Conservation (phyloP, 2,888 invertebrate species). For the Trichopria drosophilae region DNA sequence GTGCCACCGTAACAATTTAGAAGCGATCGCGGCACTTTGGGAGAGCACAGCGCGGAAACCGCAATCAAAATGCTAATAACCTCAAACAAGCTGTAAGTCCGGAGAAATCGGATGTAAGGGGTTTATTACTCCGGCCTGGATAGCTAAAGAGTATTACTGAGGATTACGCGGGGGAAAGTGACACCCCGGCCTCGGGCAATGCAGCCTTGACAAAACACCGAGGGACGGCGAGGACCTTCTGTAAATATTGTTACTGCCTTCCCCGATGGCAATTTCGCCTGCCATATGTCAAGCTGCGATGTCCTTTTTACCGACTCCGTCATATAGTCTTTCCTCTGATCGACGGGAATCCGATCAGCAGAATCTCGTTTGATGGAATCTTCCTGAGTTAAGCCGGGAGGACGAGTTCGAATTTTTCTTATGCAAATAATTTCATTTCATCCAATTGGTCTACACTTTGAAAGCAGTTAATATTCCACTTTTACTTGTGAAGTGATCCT, state of each 20-base stretch:
- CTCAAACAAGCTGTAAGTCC: slow-evolving; percentile 53
- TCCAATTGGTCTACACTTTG: too few species aligned
- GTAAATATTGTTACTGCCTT: slow-evolving; percentile 58
- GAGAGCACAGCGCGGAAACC: slow-evolving; percentile 37
- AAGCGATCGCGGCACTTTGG: too few species aligned
- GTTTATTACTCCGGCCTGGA: slow-evolving; percentile 48
- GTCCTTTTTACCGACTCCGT: slow-evolving; percentile 46
- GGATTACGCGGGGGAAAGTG: slow-evolving; percentile 55
- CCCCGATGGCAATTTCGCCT: slow-evolving; percentile 53
- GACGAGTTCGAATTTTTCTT: too few species aligned
- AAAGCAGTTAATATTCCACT: too few species aligned
- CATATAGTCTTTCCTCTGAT: too few species aligned
- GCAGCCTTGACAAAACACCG: slow-evolving; percentile 57
- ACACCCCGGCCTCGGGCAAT: slow-evolving; percentile 43
- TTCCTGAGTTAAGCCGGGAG: too few species aligned
- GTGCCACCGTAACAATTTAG: too few species aligned
- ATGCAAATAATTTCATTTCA: too few species aligned
- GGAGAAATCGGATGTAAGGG: slow-evolving; percentile 55
- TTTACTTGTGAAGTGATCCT: too few species aligned
- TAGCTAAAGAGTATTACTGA: slow-evolving; percentile 54
- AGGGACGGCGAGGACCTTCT: slow-evolving; percentile 49
- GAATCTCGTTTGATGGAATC: too few species aligned
- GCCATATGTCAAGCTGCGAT: slow-evolving; percentile 54
- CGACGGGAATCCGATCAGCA: too few species aligned
- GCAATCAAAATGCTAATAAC: slow-evolving; percentile 56